phyloP scores from a whole-genome alignment of 2,797 vertebrate genomes.

The Cyclopterus lumpus region DNA sequence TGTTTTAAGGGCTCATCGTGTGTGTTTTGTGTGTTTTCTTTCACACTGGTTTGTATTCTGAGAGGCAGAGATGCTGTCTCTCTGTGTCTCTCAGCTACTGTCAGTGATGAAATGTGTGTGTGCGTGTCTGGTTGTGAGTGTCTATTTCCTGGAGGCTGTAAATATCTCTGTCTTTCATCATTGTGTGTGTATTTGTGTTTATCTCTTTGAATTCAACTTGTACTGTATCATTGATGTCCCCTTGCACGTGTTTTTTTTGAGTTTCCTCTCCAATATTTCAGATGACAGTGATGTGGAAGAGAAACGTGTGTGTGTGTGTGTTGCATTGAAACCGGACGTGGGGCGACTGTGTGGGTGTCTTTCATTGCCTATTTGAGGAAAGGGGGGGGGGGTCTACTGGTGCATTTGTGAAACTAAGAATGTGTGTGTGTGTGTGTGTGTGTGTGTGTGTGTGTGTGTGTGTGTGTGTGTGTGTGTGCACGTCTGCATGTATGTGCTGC shows the following conservation, averaged over 20 bases:
- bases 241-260: constrained; percentile 48
- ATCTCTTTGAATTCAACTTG: constrained; percentile 66
- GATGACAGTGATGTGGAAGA: constrained; percentile 60
- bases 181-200: constrained; percentile 57
- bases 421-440: background rate
- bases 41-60: constrained; percentile 59
- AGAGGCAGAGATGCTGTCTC: constrained; percentile 24
- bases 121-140: constrained; percentile 29
- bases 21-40: constrained; percentile 41
- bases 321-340: constrained; percentile 42
- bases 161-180: constrained; percentile 58
- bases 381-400: background rate
- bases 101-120: constrained; percentile 51
- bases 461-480: constrained; percentile 25
- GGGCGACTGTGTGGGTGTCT: constrained; percentile 45
- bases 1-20: constrained; percentile 45
- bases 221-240: constrained; percentile 54
- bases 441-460: constrained; percentile 20
- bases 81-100: constrained; percentile 48
- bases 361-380: constrained; percentile 44
- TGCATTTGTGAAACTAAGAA: constrained; percentile 48
- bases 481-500: constrained; percentile 32
- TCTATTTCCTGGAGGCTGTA: constrained; percentile 61
- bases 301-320: constrained; percentile 30
- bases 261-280: constrained; percentile 61